Evolutionary conservation across 2,888 invertebrate genomes (phyloP), one percentile per base, ranked within the genome.

Genomic region (Neoascia interrupta): DNA sequence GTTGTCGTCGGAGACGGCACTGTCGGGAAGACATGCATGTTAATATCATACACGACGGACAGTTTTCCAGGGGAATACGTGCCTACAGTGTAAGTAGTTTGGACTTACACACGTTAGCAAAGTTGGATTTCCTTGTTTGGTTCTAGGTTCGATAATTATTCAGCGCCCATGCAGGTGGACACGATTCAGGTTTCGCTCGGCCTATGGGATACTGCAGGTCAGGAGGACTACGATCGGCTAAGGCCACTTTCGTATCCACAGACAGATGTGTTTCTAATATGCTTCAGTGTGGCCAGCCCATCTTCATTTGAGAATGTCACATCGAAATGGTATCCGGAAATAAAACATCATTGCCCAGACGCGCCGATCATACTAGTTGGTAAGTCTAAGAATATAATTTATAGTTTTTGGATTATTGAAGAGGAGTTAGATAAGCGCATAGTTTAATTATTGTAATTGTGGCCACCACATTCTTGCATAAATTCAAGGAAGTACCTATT

Each of bases 311-410:
- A 99, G 91, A 99, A 99, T 92, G 98, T 99, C 81, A 97, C 97
- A 86, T 97, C 97, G 83, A 99, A 99, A 91, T 99, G 99, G 99
- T 97, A 97, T 90, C 99, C 99, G 83, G 99, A 99, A 92, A 98
- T 99, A 85, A 97, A 98, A 90, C 99, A 99, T 90, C 99, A 99
- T 89, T 99, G 99, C 91, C 98, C 99, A 81, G 98, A 99, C 91
- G 98, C 98, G 82, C 99, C 99, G 79, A 97, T 99, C 89, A 96
- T 99, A 88, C 92, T 99, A 90, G 98, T 99, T 89, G 98, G 98
- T 96, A 89, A 91, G 94, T 88, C 69, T 11, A n/a, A n/a, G n/a
- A n/a, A n/a, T n/a, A n/a, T n/a, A n/a, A n/a, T n/a, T n/a, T n/a
- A n/a, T n/a, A n/a, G n/a, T n/a, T n/a, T n/a, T n/a, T n/a, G n/a